A percentile compares a stretch with the other conserved stretches of the same genome.
Evolutionary conservation across 2,113 vertebrate species (phyloP).

Genomic region (Callospermophilus lateralis): DNA sequence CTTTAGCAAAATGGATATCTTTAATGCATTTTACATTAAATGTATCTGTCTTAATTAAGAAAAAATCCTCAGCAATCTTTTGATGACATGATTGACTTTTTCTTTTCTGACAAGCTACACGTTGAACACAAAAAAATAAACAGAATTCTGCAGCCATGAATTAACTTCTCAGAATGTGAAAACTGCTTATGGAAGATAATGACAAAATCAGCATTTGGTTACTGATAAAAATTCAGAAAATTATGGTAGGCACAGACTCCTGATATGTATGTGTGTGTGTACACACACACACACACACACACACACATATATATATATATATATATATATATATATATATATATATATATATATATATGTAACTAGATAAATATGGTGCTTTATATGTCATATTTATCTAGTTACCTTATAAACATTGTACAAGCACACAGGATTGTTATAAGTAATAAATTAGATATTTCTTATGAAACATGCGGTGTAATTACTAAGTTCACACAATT

Average conservation of each 20-base stretch:
- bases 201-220: neutral
- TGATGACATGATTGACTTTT: constrained; percentile 74
- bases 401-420: neutral
- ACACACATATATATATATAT: no score
- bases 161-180: neutral
- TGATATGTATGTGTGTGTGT: neutral
- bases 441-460: neutral
- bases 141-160: neutral
- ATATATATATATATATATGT: no score
- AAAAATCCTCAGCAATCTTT: constrained; percentile 15
- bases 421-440: neutral
- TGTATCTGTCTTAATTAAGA: neutral
- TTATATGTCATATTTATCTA: neutral
- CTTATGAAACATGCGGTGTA: neutral
- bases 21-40: neutral
- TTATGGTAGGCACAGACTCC: neutral
- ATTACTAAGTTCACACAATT: neutral
- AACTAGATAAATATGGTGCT: no score
- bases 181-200: neutral
- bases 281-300: no score
- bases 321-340: no score
- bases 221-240: neutral
- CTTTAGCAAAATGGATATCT: constrained; percentile 5
- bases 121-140: neutral
- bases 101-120: constrained; percentile 39